phyloP scores from a whole-genome alignment of 2,113 vertebrate species.

The Anoura caudifer region DNA sequence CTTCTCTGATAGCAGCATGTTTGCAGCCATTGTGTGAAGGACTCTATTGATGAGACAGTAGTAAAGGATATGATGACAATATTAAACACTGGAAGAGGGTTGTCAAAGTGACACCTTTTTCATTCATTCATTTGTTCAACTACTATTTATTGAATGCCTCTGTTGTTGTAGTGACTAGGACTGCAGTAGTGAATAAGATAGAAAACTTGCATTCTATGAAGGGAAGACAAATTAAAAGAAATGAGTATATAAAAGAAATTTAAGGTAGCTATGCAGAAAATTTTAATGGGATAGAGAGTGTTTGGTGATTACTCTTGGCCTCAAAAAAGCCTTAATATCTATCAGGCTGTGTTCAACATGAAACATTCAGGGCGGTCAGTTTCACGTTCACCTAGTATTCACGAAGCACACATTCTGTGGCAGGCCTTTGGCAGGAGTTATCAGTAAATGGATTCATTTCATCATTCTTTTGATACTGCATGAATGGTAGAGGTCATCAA shows the following conservation, averaged over 20 bases:
- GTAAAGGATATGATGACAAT: not conserved
- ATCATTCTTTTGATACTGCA: not conserved
- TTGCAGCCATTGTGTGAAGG: not conserved
- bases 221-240: not conserved
- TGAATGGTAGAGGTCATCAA: not conserved
- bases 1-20: not conserved
- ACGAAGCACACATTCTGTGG: not conserved
- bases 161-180: not conserved
- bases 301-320: not conserved
- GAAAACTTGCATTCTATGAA: not conserved
- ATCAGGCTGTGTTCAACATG: not conserved
- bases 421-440: not conserved
- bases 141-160: not conserved
- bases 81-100: not conserved
- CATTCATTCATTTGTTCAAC: not conserved
- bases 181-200: no score
- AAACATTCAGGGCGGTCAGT: not conserved
- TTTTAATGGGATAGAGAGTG: not conserved
- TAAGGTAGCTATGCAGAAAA: not conserved
- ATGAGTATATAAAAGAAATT: not conserved
- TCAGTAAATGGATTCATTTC: not conserved
- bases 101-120: not conserved
- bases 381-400: not conserved
- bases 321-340: not conserved
- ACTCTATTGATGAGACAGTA: not conserved